These are phyloP conservation scores for Actinia equina DNA, from an alignment of 64 coral and sea anemone species.

Conservation along the genomic window DNA sequence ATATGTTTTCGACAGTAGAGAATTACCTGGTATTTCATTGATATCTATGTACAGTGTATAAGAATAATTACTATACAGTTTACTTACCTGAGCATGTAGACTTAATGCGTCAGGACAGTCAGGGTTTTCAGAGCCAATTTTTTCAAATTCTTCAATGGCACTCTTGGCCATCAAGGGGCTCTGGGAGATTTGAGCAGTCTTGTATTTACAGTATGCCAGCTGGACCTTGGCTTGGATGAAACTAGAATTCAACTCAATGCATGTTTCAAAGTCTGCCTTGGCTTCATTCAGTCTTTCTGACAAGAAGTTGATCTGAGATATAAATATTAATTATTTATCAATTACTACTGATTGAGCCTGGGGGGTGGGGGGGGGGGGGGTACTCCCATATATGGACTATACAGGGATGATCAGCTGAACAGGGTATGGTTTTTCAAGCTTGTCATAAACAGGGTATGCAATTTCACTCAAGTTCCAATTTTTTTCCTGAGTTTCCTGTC, in stretches of 20 bases:
- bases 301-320: constrained; percentile 71
- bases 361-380: too few relatives aligned
- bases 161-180: constrained; percentile 61
- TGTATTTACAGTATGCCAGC: constrained; percentile 93
- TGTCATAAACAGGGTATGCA: too few relatives aligned
- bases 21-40: too few relatives aligned
- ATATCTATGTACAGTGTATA: too few relatives aligned
- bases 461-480: too few relatives aligned
- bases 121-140: constrained; percentile 60
- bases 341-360: too few relatives aligned
- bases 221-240: constrained; percentile 89
- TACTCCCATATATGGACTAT: too few relatives aligned
- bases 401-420: too few relatives aligned
- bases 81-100: constrained; percentile 81
- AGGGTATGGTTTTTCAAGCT: too few relatives aligned
- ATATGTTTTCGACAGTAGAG: too few relatives aligned
- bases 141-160: constrained; percentile 79
- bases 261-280: constrained; percentile 91
- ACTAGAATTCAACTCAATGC: constrained; percentile 67
- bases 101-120: constrained; percentile 78
- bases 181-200: constrained; percentile 72
- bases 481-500: too few relatives aligned
- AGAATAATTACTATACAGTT: too few relatives aligned
- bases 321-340: neutral
- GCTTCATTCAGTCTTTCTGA: constrained; percentile 85